Conservation (phyloP, 2,888 invertebrate genomes). For the Lissonota sp. region DNA sequence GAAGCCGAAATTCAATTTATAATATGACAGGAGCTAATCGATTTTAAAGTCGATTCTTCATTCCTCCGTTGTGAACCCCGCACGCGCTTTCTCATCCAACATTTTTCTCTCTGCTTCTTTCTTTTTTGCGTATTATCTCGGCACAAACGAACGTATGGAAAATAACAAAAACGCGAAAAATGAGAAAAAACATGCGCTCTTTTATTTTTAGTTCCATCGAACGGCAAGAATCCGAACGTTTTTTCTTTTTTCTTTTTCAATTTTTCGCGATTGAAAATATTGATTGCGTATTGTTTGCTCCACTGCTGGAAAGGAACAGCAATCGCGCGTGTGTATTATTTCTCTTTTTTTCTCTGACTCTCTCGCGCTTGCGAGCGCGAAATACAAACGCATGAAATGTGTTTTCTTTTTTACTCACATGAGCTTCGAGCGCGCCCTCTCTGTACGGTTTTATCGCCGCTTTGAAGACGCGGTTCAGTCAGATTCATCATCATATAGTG, state of each 20-base stretch:
- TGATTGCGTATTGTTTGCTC: constrained; percentile 65
- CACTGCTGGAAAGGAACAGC: constrained; percentile 45
- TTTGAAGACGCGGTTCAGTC: background rate
- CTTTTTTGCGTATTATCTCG: constrained; percentile 65
- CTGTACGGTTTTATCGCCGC: background rate
- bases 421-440: constrained; percentile 20
- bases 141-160: constrained; percentile 31
- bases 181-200: background rate
- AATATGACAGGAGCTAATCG: constrained; percentile 82
- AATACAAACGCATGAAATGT: constrained; percentile 58
- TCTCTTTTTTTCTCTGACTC: constrained; percentile 74
- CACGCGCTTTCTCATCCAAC: constrained; percentile 59
- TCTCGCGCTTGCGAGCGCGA: constrained; percentile 62
- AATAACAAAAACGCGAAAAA: constrained; percentile 19
- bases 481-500: constrained; percentile 19
- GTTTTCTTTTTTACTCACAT: constrained; percentile 43
- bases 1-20: constrained; percentile 81
- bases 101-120: background rate
- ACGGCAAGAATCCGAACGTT: constrained; percentile 60
- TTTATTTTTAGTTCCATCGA: constrained; percentile 57
- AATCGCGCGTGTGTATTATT: constrained; percentile 43
- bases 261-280: constrained; percentile 63
- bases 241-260: background rate
- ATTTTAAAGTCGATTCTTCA: constrained; percentile 82
- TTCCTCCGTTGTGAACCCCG: constrained; percentile 69